Percentiles rank a stretch among this genome's conserved stretches.
These are phyloP conservation scores for Campoletis sonorensis DNA, from an alignment of 1,140 invertebrate species.

Conservation along the genomic window DNA sequence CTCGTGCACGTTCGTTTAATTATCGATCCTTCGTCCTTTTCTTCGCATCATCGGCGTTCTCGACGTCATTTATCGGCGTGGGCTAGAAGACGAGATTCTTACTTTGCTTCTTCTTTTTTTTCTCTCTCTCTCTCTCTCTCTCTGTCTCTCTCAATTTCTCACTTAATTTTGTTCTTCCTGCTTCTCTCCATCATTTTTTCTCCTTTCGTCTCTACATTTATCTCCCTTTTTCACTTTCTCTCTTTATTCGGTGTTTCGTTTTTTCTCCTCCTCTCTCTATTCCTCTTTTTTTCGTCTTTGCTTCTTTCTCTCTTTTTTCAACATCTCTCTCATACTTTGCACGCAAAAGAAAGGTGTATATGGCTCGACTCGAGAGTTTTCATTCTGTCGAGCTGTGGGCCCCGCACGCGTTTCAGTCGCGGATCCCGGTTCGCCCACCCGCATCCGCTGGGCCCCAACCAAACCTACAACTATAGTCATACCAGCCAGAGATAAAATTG, in stretches of 20 bases:
- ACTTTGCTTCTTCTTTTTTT: neutral
- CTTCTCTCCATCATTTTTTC: neutral
- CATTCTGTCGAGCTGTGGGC: slow-evolving; percentile 27
- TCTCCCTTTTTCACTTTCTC: neutral
- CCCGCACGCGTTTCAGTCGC: slow-evolving; percentile 18
- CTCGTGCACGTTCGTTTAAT: slow-evolving; percentile 55
- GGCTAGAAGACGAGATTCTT: slow-evolving; percentile 44
- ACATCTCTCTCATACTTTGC: neutral
- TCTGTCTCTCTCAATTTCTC: neutral
- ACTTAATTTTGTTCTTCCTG: neutral
- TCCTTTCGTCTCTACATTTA: neutral
- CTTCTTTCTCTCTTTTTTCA: neutral
- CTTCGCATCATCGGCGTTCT: slow-evolving; percentile 39
- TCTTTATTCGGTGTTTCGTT: neutral
- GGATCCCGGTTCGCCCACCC: slow-evolving; percentile 67
- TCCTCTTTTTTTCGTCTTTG: neutral
- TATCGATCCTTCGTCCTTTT: slow-evolving; percentile 54
- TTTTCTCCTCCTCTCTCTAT: neutral
- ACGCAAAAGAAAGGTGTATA: slow-evolving; percentile 29
- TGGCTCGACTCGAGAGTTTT: slow-evolving; percentile 13
- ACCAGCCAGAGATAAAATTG: neutral
- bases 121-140: neutral
- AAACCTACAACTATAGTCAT: slow-evolving; percentile 7
- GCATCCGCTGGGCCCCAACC: slow-evolving; percentile 60
- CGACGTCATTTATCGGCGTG: slow-evolving; percentile 49